Percentiles rank a stretch among this genome's conserved stretches.
These are phyloP conservation scores for Rhodophaea formosa DNA, from an alignment of 2,888 invertebrate species.

Conservation along the genomic window DNA sequence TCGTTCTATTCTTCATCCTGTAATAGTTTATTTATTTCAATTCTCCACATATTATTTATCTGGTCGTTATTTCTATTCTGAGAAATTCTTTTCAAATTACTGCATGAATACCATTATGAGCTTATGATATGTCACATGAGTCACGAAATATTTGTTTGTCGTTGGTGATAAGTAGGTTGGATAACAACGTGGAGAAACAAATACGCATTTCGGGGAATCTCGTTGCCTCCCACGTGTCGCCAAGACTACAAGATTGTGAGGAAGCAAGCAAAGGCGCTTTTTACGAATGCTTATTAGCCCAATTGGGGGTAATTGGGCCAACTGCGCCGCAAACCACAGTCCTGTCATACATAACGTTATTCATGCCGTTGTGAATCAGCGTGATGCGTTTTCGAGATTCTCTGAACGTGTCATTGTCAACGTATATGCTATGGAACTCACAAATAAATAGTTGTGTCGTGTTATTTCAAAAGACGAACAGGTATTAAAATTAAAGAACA, in stretches of 20 bases:
- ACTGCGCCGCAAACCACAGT: background rate
- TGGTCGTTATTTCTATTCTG: no score
- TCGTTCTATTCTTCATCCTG: no score
- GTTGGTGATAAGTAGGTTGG: background rate
- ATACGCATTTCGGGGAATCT: constrained; percentile 1
- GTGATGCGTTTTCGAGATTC: background rate
- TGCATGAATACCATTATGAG: no score
- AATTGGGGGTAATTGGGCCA: background rate
- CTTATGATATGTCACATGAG: background rate
- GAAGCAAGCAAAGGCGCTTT: background rate
- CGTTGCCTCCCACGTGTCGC: background rate
- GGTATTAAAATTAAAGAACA: no score
- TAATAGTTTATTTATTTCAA: no score
- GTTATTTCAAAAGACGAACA: no score
- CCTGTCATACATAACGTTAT: background rate
- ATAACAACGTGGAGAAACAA: constrained; percentile 3
- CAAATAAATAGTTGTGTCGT: no score
- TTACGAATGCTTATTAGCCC: background rate
- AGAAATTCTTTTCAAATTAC: no score
- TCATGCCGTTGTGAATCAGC: background rate
- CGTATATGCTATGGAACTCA: no score
- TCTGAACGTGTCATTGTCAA: background rate
- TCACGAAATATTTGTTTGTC: background rate
- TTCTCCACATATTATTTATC: no score
- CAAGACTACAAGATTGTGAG: background rate